Evolutionary conservation across 2,113 vertebrate genomes (phyloP), one percentile per base, ranked within the genome.

Genomic region (Galbula dea): DNA sequence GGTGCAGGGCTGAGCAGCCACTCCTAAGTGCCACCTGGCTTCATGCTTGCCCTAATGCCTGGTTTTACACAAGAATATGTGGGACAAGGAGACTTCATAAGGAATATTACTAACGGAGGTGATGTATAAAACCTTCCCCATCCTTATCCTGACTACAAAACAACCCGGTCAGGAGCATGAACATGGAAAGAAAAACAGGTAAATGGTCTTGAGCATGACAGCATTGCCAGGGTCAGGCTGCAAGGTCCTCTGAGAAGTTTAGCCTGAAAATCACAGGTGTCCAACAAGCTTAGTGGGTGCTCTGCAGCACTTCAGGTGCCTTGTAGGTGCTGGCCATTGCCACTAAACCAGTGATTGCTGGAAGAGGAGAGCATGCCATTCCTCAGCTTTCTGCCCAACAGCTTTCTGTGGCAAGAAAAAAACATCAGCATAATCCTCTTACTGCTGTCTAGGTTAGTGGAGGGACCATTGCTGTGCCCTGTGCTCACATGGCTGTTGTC

Each of bases 1-100:
- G 0, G 6, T 23, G 22, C 7, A 63, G 43, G 30, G 16, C 65
- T 90, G 73, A 71, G 37, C 12, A 83, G 27, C 11, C 0, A 0
- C 83, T 68, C 26, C 52, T 62, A 62, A 58, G 34, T 36, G 24
- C 49, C 34, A 45, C 26, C 54, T 14, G 1, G 4, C 62, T 75
- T 68, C 55, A 34, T 2, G 4, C 41, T 43, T 78, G 34, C 51
- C 20, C 39, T 66, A 17, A 11, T 77, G 90, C 41, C 78, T 83
- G 19, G 20, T 46, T 86, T 96, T 83, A 57, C 26, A 52, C 49
- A 80, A 39, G 73, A 82, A 94, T 45, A 14, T 54, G 59, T 77
- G 77, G 65, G 61, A 83, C 2, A 6, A 39, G 17, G n/a, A 93
- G 45, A 65, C 20, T 93, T 72, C 61, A 41, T 55, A 52, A 59